Evolutionary conservation across 2,888 invertebrate species (phyloP), one percentile per base, ranked within the genome.

Genomic region (Galerucella pusilla): DNA sequence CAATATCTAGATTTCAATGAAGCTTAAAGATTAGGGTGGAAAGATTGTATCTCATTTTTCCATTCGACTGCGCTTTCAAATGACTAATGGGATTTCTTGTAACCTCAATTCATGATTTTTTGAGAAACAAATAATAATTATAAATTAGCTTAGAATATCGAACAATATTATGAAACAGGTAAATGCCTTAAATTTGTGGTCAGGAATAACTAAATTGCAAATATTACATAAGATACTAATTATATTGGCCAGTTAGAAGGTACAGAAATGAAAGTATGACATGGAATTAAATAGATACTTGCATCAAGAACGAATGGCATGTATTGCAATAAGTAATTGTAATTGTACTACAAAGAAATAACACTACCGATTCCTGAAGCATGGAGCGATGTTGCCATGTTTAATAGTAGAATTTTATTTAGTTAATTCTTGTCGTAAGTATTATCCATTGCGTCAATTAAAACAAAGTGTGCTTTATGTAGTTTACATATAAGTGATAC

Each of bases 191-290:
- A 45, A 25, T 20, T 35, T 67, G 66, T 52, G 72, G 66, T 72
- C 46, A 66, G 54, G 64, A 20, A 60, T 59, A 65, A 28, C 65
- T 59, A 71, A 66, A 66, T 66, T 59, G 11, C 42, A 54, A 35
- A 52, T n/a, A 35, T 72, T 72, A 66, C 72, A 52, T 66, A 72
- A 72, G 49, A 72, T 57, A n/a, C 46, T 72, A 67, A 72, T 72
- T 72, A 72, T 66, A 66, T n/a, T 49, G 67, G 66, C 60, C 45
- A 61, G 61, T 70, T 61, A 68, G 54, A 59, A 67, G 16, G 64
- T 68, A 72, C 64, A 73, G 73, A 77, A 77, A 75, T 73, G 77
- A 77, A 77, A 77, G 77, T 77, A 71, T 61, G 63, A 73, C 75
- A 73, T 69, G 72, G 68, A 75, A 71, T 61, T 69, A 73, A 60